phyloP scores from a whole-genome alignment of 2,113 vertebrate species.

The Malurus melanocephalus region DNA sequence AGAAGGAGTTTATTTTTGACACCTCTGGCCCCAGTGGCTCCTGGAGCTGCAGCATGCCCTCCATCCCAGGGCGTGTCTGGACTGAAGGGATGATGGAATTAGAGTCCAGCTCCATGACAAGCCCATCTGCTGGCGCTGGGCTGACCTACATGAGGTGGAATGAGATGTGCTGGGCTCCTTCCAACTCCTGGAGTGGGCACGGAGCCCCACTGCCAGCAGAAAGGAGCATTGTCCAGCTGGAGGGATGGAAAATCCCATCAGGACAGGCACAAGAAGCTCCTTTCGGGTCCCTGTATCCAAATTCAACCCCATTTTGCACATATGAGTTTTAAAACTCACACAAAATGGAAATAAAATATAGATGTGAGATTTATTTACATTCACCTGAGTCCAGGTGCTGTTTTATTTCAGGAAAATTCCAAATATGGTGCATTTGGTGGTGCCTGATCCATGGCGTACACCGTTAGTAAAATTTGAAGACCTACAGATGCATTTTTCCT shows the following conservation, averaged over 20 bases:
- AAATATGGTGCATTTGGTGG: background rate
- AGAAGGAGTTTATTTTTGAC: background rate
- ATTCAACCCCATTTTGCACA: fast-evolving
- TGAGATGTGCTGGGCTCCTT: conserved; percentile 11
- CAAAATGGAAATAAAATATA: background rate
- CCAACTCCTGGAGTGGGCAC: background rate
- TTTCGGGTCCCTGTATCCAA: fast-evolving
- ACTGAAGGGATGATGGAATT: conserved; percentile 7
- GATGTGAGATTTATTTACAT: background rate
- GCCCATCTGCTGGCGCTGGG: background rate
- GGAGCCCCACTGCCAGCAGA: background rate
- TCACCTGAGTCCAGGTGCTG: background rate
- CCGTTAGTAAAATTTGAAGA: background rate
- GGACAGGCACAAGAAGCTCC: fast-evolving
- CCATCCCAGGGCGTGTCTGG: background rate
- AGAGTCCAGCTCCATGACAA: conserved; percentile 10
- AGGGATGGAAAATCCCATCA: fast-evolving
- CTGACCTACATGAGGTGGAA: conserved; percentile 38
- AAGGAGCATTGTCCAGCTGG: background rate
- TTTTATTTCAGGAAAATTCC: background rate
- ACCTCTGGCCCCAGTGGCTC: background rate
- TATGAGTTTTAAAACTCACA: background rate
- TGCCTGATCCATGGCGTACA: background rate
- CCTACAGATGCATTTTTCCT: background rate
- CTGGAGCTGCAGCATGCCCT: background rate